Conservation (phyloP, 1,140 invertebrate species). For the Cephus cinctus region DNA sequence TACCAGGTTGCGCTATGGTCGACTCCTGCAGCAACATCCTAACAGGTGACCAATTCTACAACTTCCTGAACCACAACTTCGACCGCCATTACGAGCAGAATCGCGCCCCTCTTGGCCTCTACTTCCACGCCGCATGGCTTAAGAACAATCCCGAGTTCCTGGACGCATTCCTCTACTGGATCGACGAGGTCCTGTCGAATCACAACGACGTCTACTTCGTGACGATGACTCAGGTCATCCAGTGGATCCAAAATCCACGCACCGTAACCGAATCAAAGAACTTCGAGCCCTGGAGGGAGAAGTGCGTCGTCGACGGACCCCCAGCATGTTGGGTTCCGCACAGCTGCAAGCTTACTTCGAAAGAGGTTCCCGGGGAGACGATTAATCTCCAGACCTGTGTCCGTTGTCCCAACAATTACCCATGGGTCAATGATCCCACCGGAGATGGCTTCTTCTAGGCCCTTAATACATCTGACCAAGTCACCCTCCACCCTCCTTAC, state of each 20-base stretch:
- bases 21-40: conserved; percentile 94
- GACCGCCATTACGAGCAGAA: conserved; percentile 94
- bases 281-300: conserved; percentile 93
- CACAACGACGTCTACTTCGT: conserved; percentile 95
- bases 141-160: conserved; percentile 93
- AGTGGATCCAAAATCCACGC: conserved; percentile 93
- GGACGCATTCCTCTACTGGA: conserved; percentile 91
- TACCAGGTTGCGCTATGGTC: conserved; percentile 94
- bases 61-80: conserved; percentile 95
- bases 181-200: conserved; percentile 84
- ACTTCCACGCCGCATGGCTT: conserved; percentile 95
- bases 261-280: conserved; percentile 82
- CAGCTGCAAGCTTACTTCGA: conserved; percentile 85
- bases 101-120: conserved; percentile 88
- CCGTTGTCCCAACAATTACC: conserved; percentile 91
- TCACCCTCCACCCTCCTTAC: conserved; percentile 1
- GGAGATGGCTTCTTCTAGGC: conserved; percentile 87
- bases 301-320: conserved; percentile 77
- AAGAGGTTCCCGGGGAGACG: conserved; percentile 90
- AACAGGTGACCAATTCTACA: conserved; percentile 92
- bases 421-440: conserved; percentile 90
- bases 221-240: conserved; percentile 96
- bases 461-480: no score
- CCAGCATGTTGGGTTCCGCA: conserved; percentile 86
- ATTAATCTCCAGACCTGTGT: conserved; percentile 91